These are phyloP conservation scores for Xenus cinereus DNA, from an alignment of 2,113 vertebrate genomes.

Conservation along the genomic window DNA sequence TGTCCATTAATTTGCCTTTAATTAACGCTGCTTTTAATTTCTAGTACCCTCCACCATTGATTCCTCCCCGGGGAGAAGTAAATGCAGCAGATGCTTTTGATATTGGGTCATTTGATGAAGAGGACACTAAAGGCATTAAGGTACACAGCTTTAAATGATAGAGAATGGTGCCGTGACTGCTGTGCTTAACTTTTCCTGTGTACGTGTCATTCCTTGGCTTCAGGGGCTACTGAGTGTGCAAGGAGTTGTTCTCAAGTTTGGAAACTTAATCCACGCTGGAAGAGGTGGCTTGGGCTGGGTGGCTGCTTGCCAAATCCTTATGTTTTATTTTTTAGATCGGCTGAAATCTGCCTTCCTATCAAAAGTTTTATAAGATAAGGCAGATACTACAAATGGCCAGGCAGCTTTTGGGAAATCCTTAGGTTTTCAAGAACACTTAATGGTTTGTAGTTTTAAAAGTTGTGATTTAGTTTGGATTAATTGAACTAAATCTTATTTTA, in stretches of 20 bases:
- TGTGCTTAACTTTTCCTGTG: background rate
- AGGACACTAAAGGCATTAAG: slow-evolving; percentile 99
- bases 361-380: background rate
- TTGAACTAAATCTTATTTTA: background rate
- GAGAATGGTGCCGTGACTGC: background rate
- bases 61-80: slow-evolving; percentile 95
- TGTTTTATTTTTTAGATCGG: background rate
- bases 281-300: background rate
- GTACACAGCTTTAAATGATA: slow-evolving; percentile 36
- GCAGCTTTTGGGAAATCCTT: background rate
- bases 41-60: slow-evolving; percentile 92
- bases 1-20: background rate
- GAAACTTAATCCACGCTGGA: background rate
- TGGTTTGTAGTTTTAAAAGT: background rate
- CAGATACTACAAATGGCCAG: background rate
- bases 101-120: slow-evolving; percentile 97
- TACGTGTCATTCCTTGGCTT: background rate
- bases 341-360: background rate
- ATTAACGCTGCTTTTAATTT: background rate
- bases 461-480: background rate
- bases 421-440: background rate
- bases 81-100: slow-evolving; percentile 98
- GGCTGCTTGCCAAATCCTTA: background rate
- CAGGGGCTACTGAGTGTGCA: background rate
- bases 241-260: background rate